phyloP scores from a whole-genome alignment of 2,797 vertebrate species.

The Typhlichthys subterraneus region DNA sequence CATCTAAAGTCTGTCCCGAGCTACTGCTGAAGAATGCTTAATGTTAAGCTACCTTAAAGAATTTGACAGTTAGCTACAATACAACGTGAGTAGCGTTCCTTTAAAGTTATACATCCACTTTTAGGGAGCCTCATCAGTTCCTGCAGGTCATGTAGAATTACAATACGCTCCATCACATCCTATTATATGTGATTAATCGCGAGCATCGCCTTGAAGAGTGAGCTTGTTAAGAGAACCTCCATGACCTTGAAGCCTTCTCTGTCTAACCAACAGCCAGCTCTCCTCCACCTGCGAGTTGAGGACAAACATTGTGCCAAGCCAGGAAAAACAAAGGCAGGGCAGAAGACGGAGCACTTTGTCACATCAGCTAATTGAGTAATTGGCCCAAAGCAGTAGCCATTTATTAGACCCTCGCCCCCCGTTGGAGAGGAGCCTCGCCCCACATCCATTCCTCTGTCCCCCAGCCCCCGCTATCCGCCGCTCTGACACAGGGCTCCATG shows the following conservation, averaged over 20 bases:
- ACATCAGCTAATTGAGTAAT: conserved; percentile 78
- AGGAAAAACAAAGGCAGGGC: conserved; percentile 49
- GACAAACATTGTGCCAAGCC: conserved; percentile 52
- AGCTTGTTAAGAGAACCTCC: conserved; percentile 4
- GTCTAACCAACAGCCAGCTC: not conserved
- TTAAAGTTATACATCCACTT: conserved; percentile 1
- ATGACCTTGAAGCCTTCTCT: conserved; percentile 40
- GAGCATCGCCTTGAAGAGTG: not conserved
- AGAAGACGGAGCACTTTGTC: conserved; percentile 72
- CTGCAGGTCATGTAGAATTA: no score
- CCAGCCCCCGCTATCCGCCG: conserved; percentile 50
- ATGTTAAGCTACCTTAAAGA: no score
- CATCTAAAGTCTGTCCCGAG: no score
- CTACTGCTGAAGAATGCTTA: no score
- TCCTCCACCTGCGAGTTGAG: conserved; percentile 40
- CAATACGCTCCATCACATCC: conserved; percentile 18
- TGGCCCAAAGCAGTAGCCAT: conserved; percentile 74
- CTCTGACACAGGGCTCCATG: conserved; percentile 61
- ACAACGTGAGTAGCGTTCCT: not conserved
- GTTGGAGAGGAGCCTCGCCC: conserved; percentile 35
- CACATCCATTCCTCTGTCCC: conserved; percentile 52
- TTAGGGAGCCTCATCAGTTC: not conserved
- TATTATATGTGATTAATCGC: conserved; percentile 37
- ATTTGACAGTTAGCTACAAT: no score
- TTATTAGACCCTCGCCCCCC: conserved; percentile 64